Conservation (phyloP, 2,888 invertebrate species). For the Drosophila hamatofila region DNA sequence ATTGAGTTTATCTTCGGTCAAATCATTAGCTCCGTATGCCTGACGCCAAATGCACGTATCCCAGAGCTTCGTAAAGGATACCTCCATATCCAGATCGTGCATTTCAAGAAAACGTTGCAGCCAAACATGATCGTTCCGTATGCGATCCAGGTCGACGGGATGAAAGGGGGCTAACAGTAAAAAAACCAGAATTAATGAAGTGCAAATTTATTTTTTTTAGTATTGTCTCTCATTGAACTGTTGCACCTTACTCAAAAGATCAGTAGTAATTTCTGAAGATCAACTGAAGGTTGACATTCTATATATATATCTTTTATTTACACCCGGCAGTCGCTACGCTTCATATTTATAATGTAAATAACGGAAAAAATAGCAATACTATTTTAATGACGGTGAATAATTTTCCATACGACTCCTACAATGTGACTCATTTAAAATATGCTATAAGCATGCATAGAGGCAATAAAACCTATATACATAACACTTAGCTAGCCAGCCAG, state of each 20-base stretch:
- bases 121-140: constrained; percentile 90
- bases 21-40: constrained; percentile 90
- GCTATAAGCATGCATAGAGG: constrained; percentile 4
- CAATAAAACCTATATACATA: neutral
- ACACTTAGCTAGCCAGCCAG: constrained; percentile 6
- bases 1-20: constrained; percentile 89
- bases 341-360: constrained; percentile 20
- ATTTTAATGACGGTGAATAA: constrained; percentile 18
- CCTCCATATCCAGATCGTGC: constrained; percentile 89
- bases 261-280: neutral
- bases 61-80: constrained; percentile 91
- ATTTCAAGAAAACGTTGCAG: constrained; percentile 90
- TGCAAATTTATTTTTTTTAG: neutral
- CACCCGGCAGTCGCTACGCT: constrained; percentile 2
- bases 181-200: neutral
- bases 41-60: constrained; percentile 93
- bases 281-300: constrained; percentile 12
- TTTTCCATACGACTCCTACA: neutral
- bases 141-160: constrained; percentile 89
- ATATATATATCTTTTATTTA: constrained; percentile 2
- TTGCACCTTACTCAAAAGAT: neutral
- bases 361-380: constrained; percentile 6
- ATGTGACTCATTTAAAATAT: constrained; percentile 3
- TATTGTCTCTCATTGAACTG: neutral
- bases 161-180: constrained; percentile 85